Conservation (phyloP, 2,797 vertebrate species). For the Gymnothorax reevesii region DNA sequence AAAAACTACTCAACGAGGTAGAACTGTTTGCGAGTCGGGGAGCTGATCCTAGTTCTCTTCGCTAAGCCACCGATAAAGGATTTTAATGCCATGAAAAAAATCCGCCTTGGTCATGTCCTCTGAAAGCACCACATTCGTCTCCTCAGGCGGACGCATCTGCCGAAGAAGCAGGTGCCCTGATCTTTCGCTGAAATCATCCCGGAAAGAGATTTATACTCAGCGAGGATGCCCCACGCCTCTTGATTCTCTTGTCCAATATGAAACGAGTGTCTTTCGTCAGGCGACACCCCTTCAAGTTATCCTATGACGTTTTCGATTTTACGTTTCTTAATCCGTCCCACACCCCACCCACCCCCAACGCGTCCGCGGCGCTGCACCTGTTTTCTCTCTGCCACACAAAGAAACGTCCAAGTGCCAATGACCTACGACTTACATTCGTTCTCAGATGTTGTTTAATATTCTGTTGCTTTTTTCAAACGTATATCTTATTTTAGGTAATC, state of each 20-base stretch:
- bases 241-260: conserved; percentile 61
- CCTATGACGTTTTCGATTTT: conserved; percentile 31
- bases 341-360: conserved; percentile 55
- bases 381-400: conserved; percentile 39
- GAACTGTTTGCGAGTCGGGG: background rate
- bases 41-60: background rate
- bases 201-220: conserved; percentile 40
- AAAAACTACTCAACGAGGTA: background rate
- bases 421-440: no score
- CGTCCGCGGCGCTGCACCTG: conserved; percentile 48
- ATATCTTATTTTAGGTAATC: background rate
- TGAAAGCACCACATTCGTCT: background rate
- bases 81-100: background rate
- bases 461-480: background rate
- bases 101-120: background rate
- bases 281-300: conserved; percentile 42
- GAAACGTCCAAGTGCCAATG: background rate
- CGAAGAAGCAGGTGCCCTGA: conserved; percentile 18
- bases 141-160: background rate
- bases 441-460: background rate
- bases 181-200: conserved; percentile 35
- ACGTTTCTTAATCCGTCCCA: conserved; percentile 41
- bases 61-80: background rate
- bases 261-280: conserved; percentile 56
- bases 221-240: conserved; percentile 43